Evolutionary conservation across 2,113 vertebrate species (phyloP), one percentile per base, ranked within the genome.

Genomic region (Oncorhynchus kisutch): DNA sequence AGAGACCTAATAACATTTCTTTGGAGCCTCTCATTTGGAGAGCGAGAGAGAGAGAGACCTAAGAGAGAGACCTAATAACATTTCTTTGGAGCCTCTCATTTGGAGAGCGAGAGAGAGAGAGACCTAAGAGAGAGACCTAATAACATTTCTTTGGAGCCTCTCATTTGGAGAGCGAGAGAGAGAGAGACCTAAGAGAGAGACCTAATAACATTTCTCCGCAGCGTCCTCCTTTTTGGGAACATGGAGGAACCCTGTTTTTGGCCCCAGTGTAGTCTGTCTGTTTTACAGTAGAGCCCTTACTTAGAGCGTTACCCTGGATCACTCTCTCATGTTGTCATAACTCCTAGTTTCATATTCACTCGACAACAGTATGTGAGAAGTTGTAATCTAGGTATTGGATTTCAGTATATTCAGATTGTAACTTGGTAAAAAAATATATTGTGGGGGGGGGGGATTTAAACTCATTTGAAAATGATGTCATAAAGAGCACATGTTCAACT

Each of bases 1-100:
- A 45, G 39, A 80, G 82, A 67, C 12, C 3, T 54, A 84, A n/a
- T 51, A 84, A 80, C 18, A n/a, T 62, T 62, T 62, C 12, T 60
- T 14, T 54, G 49, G 49, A 16, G 49, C 11, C 49, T 51, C 49
- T 14, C 49, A 39, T 39, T 39, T 39, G 34, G 34, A 39, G 39
- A 39, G 39, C 1, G 0, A 39, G 39, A 39, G 34, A 39, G 39
- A 45, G 39, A 39, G 39, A 45, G 39, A 80, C 27, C 27, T 27
- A 27, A 45, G 39, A 39, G 39, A 45, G 39, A 80, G 82, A 67
- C 12, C 3, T 54, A 84, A n/a, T 51, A 84, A 80, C 18, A n/a
- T 62, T 62, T 62, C 12, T 60, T 14, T 54, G 49, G 49, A 16
- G 49, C 11, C 49, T 51, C 49, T 14, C 49, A 39, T 39, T 39